These are phyloP conservation scores for Silurus lanzhouensis DNA, from an alignment of 2,797 vertebrate genomes.

Conservation along the genomic window DNA sequence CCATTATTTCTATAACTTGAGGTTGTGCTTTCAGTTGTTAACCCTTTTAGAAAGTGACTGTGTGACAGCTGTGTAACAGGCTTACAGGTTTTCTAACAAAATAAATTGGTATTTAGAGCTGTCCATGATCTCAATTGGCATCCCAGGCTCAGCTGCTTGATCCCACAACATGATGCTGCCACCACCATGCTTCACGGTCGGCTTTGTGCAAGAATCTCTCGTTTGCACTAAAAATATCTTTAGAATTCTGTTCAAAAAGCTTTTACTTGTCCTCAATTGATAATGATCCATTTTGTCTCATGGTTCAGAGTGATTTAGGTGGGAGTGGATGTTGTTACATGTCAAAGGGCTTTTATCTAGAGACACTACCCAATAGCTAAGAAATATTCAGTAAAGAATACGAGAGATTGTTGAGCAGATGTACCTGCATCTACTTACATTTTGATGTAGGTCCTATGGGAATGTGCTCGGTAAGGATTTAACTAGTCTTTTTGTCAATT, in stretches of 20 bases:
- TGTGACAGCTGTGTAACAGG: not conserved
- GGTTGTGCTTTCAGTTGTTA: not conserved
- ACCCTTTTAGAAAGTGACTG: not conserved
- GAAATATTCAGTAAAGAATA: not conserved
- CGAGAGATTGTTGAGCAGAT: not conserved
- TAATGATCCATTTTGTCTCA: not conserved
- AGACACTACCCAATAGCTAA: not conserved
- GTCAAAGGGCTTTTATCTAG: not conserved
- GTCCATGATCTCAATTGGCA: not conserved
- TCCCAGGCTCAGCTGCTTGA: not conserved
- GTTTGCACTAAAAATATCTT: not conserved
- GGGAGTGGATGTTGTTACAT: not conserved
- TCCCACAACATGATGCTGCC: not conserved
- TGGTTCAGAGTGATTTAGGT: not conserved
- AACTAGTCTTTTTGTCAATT: not conserved
- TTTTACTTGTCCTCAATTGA: not conserved
- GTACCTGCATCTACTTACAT: not conserved
- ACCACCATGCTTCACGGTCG: not conserved
- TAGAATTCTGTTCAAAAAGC: not conserved
- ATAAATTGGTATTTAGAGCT: not conserved
- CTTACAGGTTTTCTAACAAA: not conserved
- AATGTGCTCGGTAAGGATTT: not conserved
- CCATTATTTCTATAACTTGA: not conserved
- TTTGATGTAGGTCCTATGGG: not conserved
- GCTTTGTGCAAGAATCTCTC: not conserved